Conservation (phyloP, 2,113 vertebrate species). For the Nettapus auritus region DNA sequence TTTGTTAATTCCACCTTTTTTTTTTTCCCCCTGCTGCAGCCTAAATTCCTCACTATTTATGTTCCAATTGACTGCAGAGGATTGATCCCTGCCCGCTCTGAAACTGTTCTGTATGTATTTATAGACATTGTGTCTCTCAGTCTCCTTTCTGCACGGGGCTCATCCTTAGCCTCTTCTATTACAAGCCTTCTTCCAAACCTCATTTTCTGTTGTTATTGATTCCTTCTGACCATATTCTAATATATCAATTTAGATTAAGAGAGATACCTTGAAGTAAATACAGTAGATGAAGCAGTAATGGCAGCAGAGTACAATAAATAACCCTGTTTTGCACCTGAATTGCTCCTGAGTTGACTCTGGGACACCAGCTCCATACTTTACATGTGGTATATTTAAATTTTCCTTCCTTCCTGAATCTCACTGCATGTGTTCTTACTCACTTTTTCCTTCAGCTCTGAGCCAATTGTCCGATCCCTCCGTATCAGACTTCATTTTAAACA, state of each 20-base stretch:
- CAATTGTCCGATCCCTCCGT: background rate
- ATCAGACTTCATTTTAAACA: background rate
- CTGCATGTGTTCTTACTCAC: background rate
- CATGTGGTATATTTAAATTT: background rate
- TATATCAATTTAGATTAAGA: conserved; percentile 3
- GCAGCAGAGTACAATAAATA: background rate
- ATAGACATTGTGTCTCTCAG: background rate
- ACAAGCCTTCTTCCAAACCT: background rate
- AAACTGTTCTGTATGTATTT: conserved; percentile 15
- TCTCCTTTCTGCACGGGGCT: background rate
- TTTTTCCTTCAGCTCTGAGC: background rate
- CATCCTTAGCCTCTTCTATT: conserved; percentile 5
- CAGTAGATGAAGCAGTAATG: background rate
- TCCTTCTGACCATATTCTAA: background rate
- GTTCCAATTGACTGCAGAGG: conserved; percentile 26
- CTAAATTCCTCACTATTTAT: conserved; percentile 15
- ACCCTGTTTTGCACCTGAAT: background rate
- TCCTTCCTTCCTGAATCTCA: background rate
- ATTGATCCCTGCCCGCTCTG: background rate
- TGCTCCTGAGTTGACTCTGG: background rate
- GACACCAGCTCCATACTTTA: background rate
- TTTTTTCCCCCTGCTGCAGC: background rate
- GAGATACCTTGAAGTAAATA: background rate
- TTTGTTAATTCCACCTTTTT: background rate
- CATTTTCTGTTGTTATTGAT: background rate